Conservation (phyloP, 2,797 vertebrate genomes). For the Phataginus tricuspis region DNA sequence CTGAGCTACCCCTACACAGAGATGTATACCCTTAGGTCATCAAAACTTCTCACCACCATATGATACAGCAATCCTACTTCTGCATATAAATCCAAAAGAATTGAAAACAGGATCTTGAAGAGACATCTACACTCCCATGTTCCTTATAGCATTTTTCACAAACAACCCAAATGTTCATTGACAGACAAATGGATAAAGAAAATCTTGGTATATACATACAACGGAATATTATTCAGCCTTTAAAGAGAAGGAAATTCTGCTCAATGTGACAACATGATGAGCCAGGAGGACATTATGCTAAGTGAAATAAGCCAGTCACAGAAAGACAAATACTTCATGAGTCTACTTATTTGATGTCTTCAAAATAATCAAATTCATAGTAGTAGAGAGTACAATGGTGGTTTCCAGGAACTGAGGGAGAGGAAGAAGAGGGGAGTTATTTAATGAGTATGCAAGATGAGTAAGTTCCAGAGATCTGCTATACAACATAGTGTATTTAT, state of each 20-base stretch:
- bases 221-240: neutral
- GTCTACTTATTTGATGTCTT: neutral
- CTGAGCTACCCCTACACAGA: neutral
- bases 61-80: neutral
- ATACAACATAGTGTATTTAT: neutral
- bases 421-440: neutral
- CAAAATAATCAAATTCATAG: conserved; percentile 6
- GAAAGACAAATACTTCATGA: neutral
- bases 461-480: neutral
- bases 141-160: neutral
- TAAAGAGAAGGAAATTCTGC: neutral
- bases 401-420: neutral
- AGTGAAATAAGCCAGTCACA: neutral
- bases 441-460: neutral
- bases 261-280: neutral
- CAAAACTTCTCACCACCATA: conserved; percentile 34
- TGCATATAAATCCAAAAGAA: conserved; percentile 7
- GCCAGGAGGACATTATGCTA: neutral
- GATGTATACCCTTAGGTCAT: neutral
- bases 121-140: neutral
- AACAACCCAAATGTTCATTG: neutral
- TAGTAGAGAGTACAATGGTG: neutral
- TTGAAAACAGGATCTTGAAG: neutral
- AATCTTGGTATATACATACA: neutral
- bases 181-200: neutral